Base-by-base conservation (phyloP, 2,797 vertebrate species). In the Zalophus californianus region DNA sequence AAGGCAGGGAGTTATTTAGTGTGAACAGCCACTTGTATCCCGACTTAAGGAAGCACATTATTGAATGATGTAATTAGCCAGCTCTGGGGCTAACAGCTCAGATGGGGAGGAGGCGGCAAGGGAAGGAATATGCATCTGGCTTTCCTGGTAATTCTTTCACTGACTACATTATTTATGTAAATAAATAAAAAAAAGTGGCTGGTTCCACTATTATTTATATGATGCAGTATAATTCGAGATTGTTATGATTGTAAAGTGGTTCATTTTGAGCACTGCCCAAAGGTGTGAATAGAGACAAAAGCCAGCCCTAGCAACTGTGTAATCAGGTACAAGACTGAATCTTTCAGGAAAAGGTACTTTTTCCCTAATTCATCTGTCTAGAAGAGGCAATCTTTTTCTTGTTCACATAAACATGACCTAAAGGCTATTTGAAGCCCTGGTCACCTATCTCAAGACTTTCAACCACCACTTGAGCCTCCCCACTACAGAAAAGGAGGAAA, bases 401-500 rank as follows among this genome's bases (percentile, higher is more conserved):
- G 85, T 77, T 85, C 88, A 54, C 21, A 62, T 35, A 82, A 68
- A 83, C 29, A 91, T 95, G 35, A 2, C 66, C n/a, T 85, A 44
- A 56, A 82, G 15, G n/a, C 5, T 70, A 25, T 62, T 32, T 95
- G 92, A 93, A 18, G 44, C 84, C 50, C 35, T 86, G 32, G 32
- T 87, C 21, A 89, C 4, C 54, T n/a, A 90, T n/a, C 21, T 75
- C 56, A 92, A 92, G 84, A 88, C 62, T 85, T 80, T 92, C 35
- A 92, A 86, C 44, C 35, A 64, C 35, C 16, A 79, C 20, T 54
- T 72, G 52, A 73, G 32, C 14, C 38, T 58, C 58, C 48, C 27
- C 29, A 84, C 44, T 48, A 79, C 35, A 68, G 50, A 84, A 4
- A 70, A 3, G 12, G 25, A 72, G 3, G 29, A 64, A 16, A 38